A percentile compares a stretch with the other conserved stretches of the same genome.
These are phyloP conservation scores for Triplophysa rosa DNA, from an alignment of 2,113 vertebrate species.

Conservation along the genomic window DNA sequence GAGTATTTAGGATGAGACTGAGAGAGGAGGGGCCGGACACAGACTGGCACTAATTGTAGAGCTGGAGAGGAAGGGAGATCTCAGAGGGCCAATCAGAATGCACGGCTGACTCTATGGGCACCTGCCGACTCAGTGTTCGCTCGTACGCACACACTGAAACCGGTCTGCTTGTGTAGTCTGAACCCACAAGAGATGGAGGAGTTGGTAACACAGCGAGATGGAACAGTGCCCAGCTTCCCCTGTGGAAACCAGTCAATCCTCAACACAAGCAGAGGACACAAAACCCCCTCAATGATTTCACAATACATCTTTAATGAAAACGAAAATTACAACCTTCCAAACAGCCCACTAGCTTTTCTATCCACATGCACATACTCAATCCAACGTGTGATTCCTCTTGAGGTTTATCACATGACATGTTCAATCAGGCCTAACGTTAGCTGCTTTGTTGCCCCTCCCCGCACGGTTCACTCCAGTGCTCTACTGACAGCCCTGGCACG, in stretches of 20 bases:
- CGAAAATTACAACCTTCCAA: slow-evolving; percentile 9
- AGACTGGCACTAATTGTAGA: slow-evolving; percentile 65
- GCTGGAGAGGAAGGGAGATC: slow-evolving; percentile 51
- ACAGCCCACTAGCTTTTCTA: background rate
- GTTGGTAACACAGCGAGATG: slow-evolving; percentile 17
- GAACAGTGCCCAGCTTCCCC: slow-evolving; percentile 30
- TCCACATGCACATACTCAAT: background rate
- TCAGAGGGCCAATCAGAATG: slow-evolving; percentile 64
- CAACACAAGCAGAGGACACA: slow-evolving; percentile 26
- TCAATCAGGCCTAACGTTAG: slow-evolving; percentile 71
- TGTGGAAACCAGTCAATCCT: slow-evolving; percentile 43
- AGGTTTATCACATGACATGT: slow-evolving; percentile 64
- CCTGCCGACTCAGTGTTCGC: slow-evolving; percentile 52
- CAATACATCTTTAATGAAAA: background rate
- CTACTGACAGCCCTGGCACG: slow-evolving; percentile 63
- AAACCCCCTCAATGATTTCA: background rate
- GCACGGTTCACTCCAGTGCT: slow-evolving; percentile 59
- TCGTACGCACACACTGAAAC: background rate
- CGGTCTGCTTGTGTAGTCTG: background rate
- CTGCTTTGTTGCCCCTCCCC: slow-evolving; percentile 42
- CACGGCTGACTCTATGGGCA: slow-evolving; percentile 64
- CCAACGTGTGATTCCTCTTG: slow-evolving; percentile 4
- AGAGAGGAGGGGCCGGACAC: slow-evolving; percentile 25
- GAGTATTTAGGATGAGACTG: slow-evolving; percentile 27
- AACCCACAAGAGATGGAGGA: slow-evolving; percentile 13